phyloP scores from a whole-genome alignment of 2,113 vertebrate species.

The Dasyurus viverrinus region DNA sequence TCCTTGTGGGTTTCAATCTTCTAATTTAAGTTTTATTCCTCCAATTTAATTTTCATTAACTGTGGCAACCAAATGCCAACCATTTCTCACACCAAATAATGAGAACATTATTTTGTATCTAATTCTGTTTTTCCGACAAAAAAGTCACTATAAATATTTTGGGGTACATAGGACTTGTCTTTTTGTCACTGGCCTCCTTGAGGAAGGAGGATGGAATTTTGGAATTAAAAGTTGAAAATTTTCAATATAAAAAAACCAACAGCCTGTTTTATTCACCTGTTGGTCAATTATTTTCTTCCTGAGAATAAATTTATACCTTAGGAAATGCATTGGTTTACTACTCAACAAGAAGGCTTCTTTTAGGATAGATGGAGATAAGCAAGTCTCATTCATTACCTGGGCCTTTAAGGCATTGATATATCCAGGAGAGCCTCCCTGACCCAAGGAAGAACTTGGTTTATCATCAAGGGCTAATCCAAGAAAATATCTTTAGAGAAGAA shows the following conservation, averaged over 20 bases:
- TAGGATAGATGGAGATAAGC: not conserved
- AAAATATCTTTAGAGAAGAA: not conserved
- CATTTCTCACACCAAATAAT: not conserved
- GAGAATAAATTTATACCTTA: not conserved
- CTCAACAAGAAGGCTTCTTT: not conserved
- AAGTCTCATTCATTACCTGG: not conserved
- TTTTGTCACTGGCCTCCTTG: not conserved
- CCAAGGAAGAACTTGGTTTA: not conserved
- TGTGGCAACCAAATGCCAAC: too few species aligned
- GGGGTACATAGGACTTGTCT: not conserved
- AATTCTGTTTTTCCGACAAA: not conserved
- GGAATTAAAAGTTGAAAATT: not conserved
- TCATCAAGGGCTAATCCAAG: not conserved
- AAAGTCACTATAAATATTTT: not conserved
- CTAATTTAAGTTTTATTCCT: too few species aligned
- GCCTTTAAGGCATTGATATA: not conserved
- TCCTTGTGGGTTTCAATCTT: too few species aligned
- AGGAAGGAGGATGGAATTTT: not conserved
- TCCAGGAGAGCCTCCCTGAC: not conserved
- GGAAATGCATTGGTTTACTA: not conserved
- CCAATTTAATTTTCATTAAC: too few species aligned
- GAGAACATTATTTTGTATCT: not conserved
- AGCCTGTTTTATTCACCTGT: not conserved
- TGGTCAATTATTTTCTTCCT: not conserved
- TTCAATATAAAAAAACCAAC: not conserved